These are phyloP conservation scores for Neoascia interrupta DNA, from an alignment of 2,888 invertebrate genomes.

Conservation along the genomic window DNA sequence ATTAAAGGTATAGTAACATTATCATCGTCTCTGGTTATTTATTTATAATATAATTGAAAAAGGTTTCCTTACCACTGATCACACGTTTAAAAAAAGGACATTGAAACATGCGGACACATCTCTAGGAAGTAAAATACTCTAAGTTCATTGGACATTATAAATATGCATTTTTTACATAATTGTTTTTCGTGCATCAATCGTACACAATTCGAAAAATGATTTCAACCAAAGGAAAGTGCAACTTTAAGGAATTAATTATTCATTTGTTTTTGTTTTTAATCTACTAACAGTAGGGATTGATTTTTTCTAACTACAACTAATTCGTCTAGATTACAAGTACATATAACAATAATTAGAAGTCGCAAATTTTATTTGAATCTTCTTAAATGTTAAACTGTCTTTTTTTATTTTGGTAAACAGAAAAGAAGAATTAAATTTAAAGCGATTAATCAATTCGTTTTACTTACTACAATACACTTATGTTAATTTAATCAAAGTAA, in stretches of 20 bases:
- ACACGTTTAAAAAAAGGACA: conserved; percentile 43
- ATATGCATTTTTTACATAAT: no score
- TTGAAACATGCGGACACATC: conserved; percentile 31
- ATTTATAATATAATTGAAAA: conserved; percentile 21
- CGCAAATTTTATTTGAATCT: conserved; percentile 12
- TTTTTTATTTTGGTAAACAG: conserved; percentile 25
- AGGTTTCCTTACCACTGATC: conserved; percentile 36
- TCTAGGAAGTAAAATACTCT: conserved; percentile 43
- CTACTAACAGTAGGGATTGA: conserved; percentile 44
- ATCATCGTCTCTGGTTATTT: conserved; percentile 11
- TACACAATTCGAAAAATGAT: conserved; percentile 10
- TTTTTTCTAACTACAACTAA: conserved; percentile 55
- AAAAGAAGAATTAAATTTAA: conserved; percentile 11
- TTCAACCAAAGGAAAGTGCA: conserved; percentile 16
- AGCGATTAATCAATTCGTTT: conserved; percentile 31
- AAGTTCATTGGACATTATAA: conserved; percentile 23
- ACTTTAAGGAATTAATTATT: conserved; percentile 13
- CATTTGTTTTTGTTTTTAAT: no score
- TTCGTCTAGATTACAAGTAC: conserved; percentile 25
- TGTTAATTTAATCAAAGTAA: no score
- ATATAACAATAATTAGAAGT: conserved; percentile 34
- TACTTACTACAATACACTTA: conserved; percentile 26
- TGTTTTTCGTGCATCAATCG: conserved; percentile 9
- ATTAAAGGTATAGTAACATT: conserved; percentile 7
- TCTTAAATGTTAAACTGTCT: conserved; percentile 40